Evolutionary conservation across 2,888 invertebrate genomes (phyloP).

Genomic region (Ramazzottius varieornatus): DNA sequence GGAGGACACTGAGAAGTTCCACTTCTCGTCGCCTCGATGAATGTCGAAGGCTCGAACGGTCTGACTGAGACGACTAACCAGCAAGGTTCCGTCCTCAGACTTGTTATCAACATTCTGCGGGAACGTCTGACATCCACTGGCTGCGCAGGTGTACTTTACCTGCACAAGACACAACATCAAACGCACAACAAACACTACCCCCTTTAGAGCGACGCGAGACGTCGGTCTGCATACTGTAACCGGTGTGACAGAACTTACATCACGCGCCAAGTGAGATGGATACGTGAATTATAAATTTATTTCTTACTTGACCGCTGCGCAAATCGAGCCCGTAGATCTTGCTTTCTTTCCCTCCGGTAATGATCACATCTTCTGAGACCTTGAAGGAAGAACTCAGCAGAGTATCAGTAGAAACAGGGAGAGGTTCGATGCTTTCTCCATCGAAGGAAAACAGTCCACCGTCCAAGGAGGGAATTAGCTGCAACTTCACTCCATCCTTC

Average conservation of each 20-base stretch:
- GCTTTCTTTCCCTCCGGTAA: constrained; percentile 50
- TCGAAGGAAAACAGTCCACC: constrained; percentile 75
- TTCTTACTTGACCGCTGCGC: constrained; percentile 32
- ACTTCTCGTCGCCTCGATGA: not conserved
- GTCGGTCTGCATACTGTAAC: no score
- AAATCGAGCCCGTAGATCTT: constrained; percentile 59
- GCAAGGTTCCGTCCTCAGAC: constrained; percentile 32
- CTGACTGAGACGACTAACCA: constrained; percentile 53
- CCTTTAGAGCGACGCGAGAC: no score
- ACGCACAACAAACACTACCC: no score
- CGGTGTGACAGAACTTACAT: no score
- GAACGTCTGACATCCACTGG: not conserved
- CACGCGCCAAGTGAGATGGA: no score
- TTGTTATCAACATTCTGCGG: not conserved
- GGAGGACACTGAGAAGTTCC: constrained; percentile 1
- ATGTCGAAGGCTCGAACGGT: constrained; percentile 60
- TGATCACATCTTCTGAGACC: constrained; percentile 26
- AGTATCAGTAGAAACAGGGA: constrained; percentile 60
- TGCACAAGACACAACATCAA: no score
- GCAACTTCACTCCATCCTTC: constrained; percentile 54
- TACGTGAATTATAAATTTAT: no score
- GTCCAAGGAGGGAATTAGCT: constrained; percentile 69
- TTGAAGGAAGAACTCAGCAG: constrained; percentile 52
- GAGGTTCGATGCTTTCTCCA: constrained; percentile 55
- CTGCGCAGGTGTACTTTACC: constrained; percentile 12